A percentile compares a stretch with the other conserved stretches of the same genome.
phyloP scores from a whole-genome alignment of 2,797 vertebrate species.

The Cyclura pinguis region DNA sequence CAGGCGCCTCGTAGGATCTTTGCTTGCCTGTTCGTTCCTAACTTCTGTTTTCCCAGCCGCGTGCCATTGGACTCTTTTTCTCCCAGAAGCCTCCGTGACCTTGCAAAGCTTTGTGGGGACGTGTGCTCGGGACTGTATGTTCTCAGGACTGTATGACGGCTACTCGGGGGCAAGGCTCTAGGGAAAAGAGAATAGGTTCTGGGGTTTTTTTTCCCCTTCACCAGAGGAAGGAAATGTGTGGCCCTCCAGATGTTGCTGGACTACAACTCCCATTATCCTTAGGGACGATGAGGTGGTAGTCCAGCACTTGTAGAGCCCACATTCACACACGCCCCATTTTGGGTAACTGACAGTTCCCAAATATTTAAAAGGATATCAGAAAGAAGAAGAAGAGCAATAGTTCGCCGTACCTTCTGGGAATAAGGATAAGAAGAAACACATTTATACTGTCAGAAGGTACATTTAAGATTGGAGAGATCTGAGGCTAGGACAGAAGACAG shows the following conservation, averaged over 20 bases:
- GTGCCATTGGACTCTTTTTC: neutral
- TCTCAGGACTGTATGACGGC: rapidly evolving
- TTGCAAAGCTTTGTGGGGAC: neutral
- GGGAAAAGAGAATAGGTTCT: neutral
- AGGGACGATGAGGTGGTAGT: neutral
- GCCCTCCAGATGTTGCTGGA: too few species aligned
- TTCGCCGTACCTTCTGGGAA: neutral
- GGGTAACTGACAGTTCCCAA: neutral
- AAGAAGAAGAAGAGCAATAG: neutral
- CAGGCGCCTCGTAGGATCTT: too few species aligned
- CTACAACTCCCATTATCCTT: neutral
- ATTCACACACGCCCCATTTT: neutral
- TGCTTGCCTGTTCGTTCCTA: neutral
- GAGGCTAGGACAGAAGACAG: neutral
- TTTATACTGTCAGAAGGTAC: neutral
- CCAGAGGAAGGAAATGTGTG: too few species aligned
- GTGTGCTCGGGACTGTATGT: too few species aligned
- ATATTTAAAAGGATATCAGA: neutral
- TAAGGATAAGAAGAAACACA: neutral
- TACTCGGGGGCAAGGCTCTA: too few species aligned
- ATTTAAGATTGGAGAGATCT: slow-evolving; percentile 1
- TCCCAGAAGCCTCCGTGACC: neutral
- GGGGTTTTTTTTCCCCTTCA: neutral
- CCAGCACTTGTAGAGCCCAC: neutral
- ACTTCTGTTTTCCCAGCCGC: neutral